Evolutionary conservation across 2,113 vertebrate genomes (phyloP).

Genomic region (Nestor notabilis): DNA sequence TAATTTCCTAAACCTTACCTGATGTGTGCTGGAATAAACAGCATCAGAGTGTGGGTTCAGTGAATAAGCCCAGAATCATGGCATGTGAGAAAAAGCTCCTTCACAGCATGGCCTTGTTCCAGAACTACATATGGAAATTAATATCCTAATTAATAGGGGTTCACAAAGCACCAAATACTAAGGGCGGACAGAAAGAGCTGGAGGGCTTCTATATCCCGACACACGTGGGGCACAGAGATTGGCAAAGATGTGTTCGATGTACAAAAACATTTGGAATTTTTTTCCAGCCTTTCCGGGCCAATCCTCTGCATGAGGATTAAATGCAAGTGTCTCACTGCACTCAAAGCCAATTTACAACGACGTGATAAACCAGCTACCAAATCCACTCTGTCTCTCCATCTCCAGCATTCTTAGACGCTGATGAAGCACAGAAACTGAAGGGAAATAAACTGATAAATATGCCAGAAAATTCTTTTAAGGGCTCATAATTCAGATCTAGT

Average conservation of each 20-base stretch:
- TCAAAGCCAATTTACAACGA: not conserved
- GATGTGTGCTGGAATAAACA: not conserved
- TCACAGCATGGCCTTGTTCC: slow-evolving; percentile 1
- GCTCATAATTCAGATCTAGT: not conserved
- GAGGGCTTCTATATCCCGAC: not conserved
- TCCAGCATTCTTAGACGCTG: slow-evolving; percentile 45
- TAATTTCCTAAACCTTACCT: not conserved
- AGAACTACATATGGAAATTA: slow-evolving; percentile 57
- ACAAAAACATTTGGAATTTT: slow-evolving; percentile 6
- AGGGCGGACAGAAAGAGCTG: slow-evolving; percentile 35
- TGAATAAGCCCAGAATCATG: not conserved
- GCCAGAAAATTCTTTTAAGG: not conserved
- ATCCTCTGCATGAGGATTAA: not conserved
- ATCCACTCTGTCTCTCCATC: not conserved
- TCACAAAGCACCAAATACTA: slow-evolving; percentile 4
- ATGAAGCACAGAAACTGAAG: not conserved
- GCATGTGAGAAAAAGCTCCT: not conserved
- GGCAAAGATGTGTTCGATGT: not conserved
- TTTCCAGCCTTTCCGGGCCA: not conserved
- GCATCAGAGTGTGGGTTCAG: not conserved
- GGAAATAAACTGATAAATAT: slow-evolving; percentile 12
- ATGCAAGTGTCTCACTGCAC: not conserved
- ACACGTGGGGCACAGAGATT: not conserved
- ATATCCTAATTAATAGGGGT: slow-evolving; percentile 52
- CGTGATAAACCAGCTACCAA: slow-evolving; percentile 42